Conservation (phyloP, 2,113 vertebrate genomes). For the Tautogolabrus adspersus region DNA sequence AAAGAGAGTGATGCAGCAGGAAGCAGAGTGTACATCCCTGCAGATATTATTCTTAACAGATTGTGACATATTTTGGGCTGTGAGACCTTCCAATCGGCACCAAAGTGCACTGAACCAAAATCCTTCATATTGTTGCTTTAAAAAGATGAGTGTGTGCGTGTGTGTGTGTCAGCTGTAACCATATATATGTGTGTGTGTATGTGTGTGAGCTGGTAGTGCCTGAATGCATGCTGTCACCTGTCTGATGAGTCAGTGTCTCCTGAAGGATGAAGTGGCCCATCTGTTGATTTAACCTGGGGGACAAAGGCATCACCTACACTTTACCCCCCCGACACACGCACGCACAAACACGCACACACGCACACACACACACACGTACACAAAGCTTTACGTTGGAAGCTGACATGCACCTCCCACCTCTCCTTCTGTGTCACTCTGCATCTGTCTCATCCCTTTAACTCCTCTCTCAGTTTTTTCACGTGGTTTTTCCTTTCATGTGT, state of each 20-base stretch:
- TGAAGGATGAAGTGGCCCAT: conserved; percentile 74
- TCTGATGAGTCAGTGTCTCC: conserved; percentile 64
- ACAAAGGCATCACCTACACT: conserved; percentile 58
- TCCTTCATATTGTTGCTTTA: no score
- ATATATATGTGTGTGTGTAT: background rate
- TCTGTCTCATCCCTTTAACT: conserved; percentile 32
- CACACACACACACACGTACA: conserved; percentile 15
- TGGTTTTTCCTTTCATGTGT: conserved; percentile 34
- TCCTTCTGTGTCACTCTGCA: conserved; percentile 41
- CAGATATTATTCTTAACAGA: no score
- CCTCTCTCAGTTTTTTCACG: conserved; percentile 29
- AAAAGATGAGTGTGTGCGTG: no score
- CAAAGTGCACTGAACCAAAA: no score
- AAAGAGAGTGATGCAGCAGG: no score
- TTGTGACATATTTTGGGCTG: no score
- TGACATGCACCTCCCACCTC: conserved; percentile 48
- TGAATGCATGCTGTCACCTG: conserved; percentile 54
- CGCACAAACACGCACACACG: conserved; percentile 11
- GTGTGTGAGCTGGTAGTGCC: conserved; percentile 10
- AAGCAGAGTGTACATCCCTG: no score
- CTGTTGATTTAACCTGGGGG: conserved; percentile 60
- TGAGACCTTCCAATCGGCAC: no score
- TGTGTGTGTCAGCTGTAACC: conserved; percentile 13
- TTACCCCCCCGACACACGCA: conserved; percentile 39
- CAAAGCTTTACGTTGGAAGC: conserved; percentile 27